Evolutionary conservation across 2,797 vertebrate genomes (phyloP), one percentile per base, ranked within the genome.

Genomic region (Neosilurus mollespiculum): DNA sequence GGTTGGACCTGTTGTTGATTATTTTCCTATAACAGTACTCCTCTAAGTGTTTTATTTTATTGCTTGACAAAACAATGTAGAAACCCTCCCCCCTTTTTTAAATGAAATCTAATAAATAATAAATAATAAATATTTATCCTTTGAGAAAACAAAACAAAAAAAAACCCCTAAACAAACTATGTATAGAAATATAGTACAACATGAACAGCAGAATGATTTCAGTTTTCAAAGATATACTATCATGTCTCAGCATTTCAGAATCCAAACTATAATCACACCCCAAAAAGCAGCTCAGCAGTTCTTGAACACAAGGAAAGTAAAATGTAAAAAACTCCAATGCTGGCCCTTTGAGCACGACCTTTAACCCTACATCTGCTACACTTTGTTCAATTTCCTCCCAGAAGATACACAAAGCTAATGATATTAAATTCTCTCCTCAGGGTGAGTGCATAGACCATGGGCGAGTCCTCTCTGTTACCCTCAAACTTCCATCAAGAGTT

Each of bases 351-450:
- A 77, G 56, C 56, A n/a, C 61, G 30, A 61, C 30, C 56, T 9
- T 37, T 61, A n/a, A 37, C 73, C 73, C 20, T 77, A 62, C 11
- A 62, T 77, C 30, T 62, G 75, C 34, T 77, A 1, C 43, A n/a
- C 20, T 76, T 59, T 9, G 11, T 59, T 0, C 18, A 58, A 61
- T 2, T 20, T 34, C 53, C 51, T 75, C 72, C 54, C 72, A 30
- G 72, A 75, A 58, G 72, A 72, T 26, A 72, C 53, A 26, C 26
- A 24, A 75, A 56, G 18, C 30, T 11, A 34, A 56, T 30, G 2
- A 12, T 34, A n/a, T 72, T 10, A 16, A 54, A 34, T 58, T 15
- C 30, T 37, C 37, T 77, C 2, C 14, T 70, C 34, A 69, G n/a
- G 15, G 20, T 59, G 34, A 72, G 67, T 65, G 12, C 24, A 34